A percentile compares a stretch with the other conserved stretches of the same genome.
Conservation (phyloP, 2,888 invertebrate genomes). For the Eremobia ochroleuca region DNA sequence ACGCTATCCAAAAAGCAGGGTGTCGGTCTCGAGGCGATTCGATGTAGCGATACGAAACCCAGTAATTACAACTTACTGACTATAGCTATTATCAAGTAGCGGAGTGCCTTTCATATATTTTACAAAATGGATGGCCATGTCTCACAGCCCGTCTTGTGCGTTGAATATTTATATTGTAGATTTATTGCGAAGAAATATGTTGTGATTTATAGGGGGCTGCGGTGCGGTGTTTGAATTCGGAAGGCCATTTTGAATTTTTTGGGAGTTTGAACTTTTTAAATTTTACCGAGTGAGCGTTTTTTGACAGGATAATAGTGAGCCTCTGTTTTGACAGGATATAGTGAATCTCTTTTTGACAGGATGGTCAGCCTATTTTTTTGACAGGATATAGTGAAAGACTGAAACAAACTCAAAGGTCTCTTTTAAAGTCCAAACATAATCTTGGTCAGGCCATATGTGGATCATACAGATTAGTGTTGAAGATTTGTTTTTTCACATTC, state of each 20-base stretch:
- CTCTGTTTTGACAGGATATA: background rate
- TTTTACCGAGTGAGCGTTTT: background rate
- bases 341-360: no score
- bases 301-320: background rate
- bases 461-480: no score
- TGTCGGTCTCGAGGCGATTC: slow-evolving; percentile 81
- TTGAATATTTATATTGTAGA: slow-evolving; percentile 90
- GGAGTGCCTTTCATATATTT: slow-evolving; percentile 88
- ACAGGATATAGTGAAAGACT: no score
- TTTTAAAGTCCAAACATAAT: no score
- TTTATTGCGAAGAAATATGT: slow-evolving; percentile 84
- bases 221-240: slow-evolving; percentile 66
- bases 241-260: slow-evolving; percentile 37
- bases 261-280: slow-evolving; percentile 26
- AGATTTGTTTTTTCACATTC: background rate
- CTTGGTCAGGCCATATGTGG: no score
- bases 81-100: slow-evolving; percentile 88
- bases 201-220: slow-evolving; percentile 77
- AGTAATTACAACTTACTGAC: slow-evolving; percentile 88
- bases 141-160: slow-evolving; percentile 79
- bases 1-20: slow-evolving; percentile 82
- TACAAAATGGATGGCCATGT: slow-evolving; percentile 88
- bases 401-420: no score
- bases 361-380: no score
- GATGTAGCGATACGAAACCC: slow-evolving; percentile 83